These are phyloP conservation scores for Gerris buenoi DNA, from an alignment of 1,140 invertebrate species.

Conservation along the genomic window DNA sequence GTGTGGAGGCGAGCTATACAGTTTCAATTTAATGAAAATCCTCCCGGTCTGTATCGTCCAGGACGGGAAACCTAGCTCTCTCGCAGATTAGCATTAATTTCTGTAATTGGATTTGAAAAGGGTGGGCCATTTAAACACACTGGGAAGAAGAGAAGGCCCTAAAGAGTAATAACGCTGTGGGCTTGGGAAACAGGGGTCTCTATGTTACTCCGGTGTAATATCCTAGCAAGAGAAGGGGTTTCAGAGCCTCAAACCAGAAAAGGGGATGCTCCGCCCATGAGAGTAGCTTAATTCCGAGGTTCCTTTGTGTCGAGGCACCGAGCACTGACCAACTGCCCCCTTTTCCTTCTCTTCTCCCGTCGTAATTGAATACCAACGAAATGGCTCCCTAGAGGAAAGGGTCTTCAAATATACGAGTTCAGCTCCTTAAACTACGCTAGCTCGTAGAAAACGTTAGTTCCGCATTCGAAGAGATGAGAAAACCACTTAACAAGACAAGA, in stretches of 20 bases:
- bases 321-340: background rate
- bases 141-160: background rate
- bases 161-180: background rate
- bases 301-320: background rate
- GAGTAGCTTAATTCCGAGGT: background rate
- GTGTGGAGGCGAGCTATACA: no score
- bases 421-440: no score
- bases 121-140: background rate
- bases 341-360: background rate
- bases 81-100: background rate
- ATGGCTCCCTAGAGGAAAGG: no score
- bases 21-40: background rate
- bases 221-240: no score
- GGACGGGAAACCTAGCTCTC: background rate
- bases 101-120: background rate
- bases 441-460: no score
- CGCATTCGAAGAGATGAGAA: no score
- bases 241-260: no score
- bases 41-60: no score
- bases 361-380: background rate
- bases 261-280: no score
- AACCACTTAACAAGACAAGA: no score
- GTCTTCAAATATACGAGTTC: no score
- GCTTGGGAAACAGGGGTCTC: no score
- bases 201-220: background rate